Base-by-base conservation (phyloP, 2,888 invertebrate species). In the Eumerus sabulonum region DNA sequence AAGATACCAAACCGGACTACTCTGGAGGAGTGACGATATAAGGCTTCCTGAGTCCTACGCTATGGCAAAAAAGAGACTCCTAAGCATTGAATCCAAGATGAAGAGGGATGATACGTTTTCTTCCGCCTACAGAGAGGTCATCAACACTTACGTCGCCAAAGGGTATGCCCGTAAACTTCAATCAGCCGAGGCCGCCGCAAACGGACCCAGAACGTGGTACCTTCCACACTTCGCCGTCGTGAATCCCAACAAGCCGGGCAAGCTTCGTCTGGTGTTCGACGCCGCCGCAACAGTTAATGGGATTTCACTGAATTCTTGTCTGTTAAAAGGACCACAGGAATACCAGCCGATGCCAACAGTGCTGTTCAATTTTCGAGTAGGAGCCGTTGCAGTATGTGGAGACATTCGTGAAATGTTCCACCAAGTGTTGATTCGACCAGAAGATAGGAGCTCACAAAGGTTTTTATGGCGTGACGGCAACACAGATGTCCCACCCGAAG, bases 161-260 rank as follows among this genome's bases (percentile, higher is more conserved):
- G 45, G 47, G 40, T 2, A n/a, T n/a, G n/a, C n/a, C n/a, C n/a
- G n/a, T n/a, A 44, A 53, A 1, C 17, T 63, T 17, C 45, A 51
- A 5, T 54, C 54, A 40, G 16, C 47, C 19, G 48, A 66, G 16
- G 47, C 48, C 11, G 14, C 19, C 0, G 42, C 14, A 11, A 12
- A n/a, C 9, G 27, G 51, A 12, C 47, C 54, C 9, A n/a, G 16
- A 14, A 81, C 66, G 2, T 84, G 84, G 84, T 85, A 84, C 57
- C 44, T 84, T 4, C 84, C 84, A 7, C 83, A 84, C 53, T 84
- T 74, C 14, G 66, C 51, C 1, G 73, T 70, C 0, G 27, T 19
- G 13, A 81, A 77, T 18, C 67, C 57, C 16, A 71, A 71, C 7
- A 74, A 67, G 11, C 79, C 79, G 40, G 54, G 35, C 9, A 76